A percentile compares a stretch with the other conserved stretches of the same genome.
phyloP scores from a whole-genome alignment of 2,888 invertebrate species.

The Coenonympha arcania region DNA sequence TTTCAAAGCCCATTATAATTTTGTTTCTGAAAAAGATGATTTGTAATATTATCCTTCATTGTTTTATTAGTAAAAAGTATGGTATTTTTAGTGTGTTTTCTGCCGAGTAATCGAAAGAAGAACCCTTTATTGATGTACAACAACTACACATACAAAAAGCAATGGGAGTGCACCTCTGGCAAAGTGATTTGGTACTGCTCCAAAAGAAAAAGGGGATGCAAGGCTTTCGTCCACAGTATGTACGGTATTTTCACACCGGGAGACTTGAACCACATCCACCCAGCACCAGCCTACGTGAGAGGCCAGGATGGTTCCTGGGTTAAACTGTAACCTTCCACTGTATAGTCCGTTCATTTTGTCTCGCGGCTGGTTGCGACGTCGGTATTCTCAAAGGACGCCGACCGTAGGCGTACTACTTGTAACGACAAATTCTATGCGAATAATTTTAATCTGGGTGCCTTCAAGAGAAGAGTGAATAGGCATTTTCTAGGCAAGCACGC shows the following conservation, averaged over 20 bases:
- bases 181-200: slow-evolving; percentile 33
- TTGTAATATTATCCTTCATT: too few species aligned
- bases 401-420: too few species aligned
- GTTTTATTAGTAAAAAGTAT: neutral
- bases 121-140: slow-evolving; percentile 27
- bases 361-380: too few species aligned
- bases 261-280: slow-evolving; percentile 18
- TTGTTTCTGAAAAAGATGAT: too few species aligned
- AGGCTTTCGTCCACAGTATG: slow-evolving; percentile 26
- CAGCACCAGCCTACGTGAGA: slow-evolving; percentile 24
- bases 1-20: too few species aligned
- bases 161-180: slow-evolving; percentile 20
- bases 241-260: slow-evolving; percentile 24
- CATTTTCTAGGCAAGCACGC: too few species aligned
- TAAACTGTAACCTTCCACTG: slow-evolving; percentile 16
- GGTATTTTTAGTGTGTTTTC: slow-evolving; percentile 22
- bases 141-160: slow-evolving; percentile 28
- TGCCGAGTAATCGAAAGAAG: slow-evolving; percentile 31
- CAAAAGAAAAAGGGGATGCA: slow-evolving; percentile 28
- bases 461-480: too few species aligned
- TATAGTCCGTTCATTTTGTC: too few species aligned
- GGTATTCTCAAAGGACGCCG: too few species aligned
- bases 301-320: slow-evolving; percentile 28
- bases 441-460: too few species aligned
- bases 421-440: too few species aligned